Evolutionary conservation across 2,797 vertebrate genomes (phyloP).

Genomic region (Macrochelys suwanniensis): DNA sequence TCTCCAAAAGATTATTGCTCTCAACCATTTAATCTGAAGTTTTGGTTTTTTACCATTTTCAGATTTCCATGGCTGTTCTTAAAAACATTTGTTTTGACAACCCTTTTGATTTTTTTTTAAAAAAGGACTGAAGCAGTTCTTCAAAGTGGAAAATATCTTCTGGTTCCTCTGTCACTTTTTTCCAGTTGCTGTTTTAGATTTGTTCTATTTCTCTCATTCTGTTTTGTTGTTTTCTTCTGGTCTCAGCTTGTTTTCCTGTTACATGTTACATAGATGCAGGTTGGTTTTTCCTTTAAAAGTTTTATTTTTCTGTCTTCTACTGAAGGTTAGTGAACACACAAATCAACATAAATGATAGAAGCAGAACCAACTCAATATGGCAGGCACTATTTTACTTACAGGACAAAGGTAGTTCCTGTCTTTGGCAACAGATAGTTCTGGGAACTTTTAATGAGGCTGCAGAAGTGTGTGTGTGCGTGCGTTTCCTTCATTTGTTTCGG

Average conservation of each 20-base stretch:
- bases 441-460: conserved; percentile 52
- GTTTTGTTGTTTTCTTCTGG: neutral
- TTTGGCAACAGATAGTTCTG: neutral
- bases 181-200: neutral
- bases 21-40: neutral
- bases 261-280: neutral
- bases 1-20: neutral
- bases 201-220: neutral
- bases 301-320: neutral
- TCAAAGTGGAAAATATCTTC: neutral
- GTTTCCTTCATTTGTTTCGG: conserved; percentile 36
- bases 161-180: neutral
- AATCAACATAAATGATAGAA: neutral
- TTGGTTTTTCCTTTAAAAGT: neutral
- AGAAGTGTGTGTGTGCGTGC: neutral
- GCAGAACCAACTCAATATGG: neutral
- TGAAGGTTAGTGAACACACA: neutral
- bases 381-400: neutral
- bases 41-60: conserved; percentile 4
- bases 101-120: too few species aligned
- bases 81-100: neutral
- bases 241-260: neutral
- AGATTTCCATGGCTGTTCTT: neutral
- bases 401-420: neutral
- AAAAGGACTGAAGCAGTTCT: neutral